These are phyloP conservation scores for Ophthalmolycus amberensis DNA, from an alignment of 2,113 vertebrate genomes.

Conservation along the genomic window DNA sequence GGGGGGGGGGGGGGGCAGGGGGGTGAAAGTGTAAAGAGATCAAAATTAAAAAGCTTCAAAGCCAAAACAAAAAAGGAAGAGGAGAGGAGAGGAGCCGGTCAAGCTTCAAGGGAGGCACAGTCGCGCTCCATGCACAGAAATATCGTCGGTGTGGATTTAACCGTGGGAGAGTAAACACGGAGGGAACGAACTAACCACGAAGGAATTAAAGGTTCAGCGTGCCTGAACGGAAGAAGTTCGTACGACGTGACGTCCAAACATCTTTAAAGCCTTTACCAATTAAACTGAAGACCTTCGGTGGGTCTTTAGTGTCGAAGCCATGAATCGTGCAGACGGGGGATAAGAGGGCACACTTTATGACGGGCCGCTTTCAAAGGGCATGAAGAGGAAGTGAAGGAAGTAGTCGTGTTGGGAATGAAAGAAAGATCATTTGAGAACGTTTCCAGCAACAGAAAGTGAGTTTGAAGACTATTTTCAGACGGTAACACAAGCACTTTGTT, in stretches of 20 bases:
- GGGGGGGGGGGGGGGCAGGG: not conserved
- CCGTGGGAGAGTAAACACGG: constrained; percentile 19
- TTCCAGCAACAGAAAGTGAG: not conserved
- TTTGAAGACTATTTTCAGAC: not conserved
- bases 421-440: not conserved
- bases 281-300: not conserved
- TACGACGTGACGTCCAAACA: not conserved
- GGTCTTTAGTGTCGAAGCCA: not conserved
- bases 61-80: constrained; percentile 36
- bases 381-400: not conserved
- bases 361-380: not conserved
- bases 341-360: not conserved
- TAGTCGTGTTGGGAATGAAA: not conserved
- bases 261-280: too few relatives aligned
- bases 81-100: not conserved
- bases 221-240: too few relatives aligned
- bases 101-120: not conserved
- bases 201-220: not conserved
- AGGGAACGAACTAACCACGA: not conserved
- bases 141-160: constrained; percentile 2
- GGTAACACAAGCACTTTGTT: not conserved
- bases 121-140: not conserved
- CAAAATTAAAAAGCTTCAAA: constrained; percentile 53
- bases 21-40: constrained; percentile 20
- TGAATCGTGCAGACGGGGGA: not conserved